phyloP scores from a whole-genome alignment of 2,888 invertebrate species.

The Tiliacea aurago region DNA sequence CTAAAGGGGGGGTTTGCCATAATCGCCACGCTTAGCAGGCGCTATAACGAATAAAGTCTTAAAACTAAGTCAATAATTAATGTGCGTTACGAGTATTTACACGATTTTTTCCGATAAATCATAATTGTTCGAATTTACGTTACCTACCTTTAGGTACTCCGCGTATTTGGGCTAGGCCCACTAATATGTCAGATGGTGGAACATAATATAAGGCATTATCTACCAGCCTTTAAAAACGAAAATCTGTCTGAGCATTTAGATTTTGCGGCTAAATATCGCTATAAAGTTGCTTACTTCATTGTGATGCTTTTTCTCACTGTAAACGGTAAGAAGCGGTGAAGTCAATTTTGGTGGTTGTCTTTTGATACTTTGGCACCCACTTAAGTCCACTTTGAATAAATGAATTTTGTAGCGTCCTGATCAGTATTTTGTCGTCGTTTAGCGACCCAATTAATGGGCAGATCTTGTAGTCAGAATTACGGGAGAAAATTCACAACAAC shows the following conservation, averaged over 20 bases:
- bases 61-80: too few species aligned
- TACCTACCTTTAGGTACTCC: too few species aligned
- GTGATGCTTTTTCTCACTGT: background rate
- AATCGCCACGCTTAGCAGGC: too few species aligned
- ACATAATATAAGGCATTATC: background rate
- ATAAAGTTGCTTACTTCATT: background rate
- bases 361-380: conserved; percentile 20
- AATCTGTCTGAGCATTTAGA: background rate
- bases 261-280: background rate
- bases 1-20: too few species aligned
- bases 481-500: conserved; percentile 15
- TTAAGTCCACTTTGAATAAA: conserved; percentile 47
- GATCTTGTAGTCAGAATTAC: conserved; percentile 23
- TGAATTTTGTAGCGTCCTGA: conserved; percentile 31
- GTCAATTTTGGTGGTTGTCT: conserved; percentile 13
- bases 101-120: too few species aligned
- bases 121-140: too few species aligned
- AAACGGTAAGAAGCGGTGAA: background rate
- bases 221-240: background rate
- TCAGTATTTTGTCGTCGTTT: conserved; percentile 43
- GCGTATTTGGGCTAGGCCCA: too few species aligned
- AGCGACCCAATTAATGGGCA: conserved; percentile 32
- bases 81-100: too few species aligned
- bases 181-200: background rate
- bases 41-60: too few species aligned